Evolutionary conservation across 2,113 vertebrate genomes (phyloP), one percentile per base, ranked within the genome.

Genomic region (Pedionomus torquatus): DNA sequence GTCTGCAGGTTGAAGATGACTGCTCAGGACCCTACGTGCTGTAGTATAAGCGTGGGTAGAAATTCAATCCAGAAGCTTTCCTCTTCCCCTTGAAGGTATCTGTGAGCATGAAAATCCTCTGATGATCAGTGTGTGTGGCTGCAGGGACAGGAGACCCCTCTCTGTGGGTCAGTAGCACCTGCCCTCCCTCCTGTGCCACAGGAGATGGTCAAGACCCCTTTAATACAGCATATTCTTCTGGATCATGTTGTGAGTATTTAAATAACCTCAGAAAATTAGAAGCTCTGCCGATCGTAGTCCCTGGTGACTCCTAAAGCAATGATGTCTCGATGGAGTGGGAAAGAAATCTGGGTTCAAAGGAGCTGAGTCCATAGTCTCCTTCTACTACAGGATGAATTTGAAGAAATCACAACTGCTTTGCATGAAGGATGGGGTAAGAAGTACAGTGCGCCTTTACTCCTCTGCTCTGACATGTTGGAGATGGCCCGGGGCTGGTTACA

Each of bases 361-460:
- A 49, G 8, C 13, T 35, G 31, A 8, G 3, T 63, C 43, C 43
- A 33, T 33, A 23, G 4, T 41, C 24, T 63, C 3, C 46, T 71
- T 85, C 58, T 61, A 1, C 8, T 17, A 23, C 0, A 0, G 35
- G 23, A 2, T 60, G 30, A 87, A 10, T 41, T 10, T 84, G 55
- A 54, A 71, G 35, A 78, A 87, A 75, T 17, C 46, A 54, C 6
- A n/a, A 74, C 35, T 74, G 49, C n/a, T 77, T 69, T 83, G 11
- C 19, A 7, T 46, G 58, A 83, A n/a, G 26, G 44, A 14, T 18
- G 18, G 18, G 44, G 1, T 8, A 83, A 84, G 28, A 58, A 41
- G 26, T 17, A 52, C 11, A 70, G 37, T 4, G 8, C 11, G 61
- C 19, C 19, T 89, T 63, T 70, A 71, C 46, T 90, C 23, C 64